A percentile compares a stretch with the other conserved stretches of the same genome.
Conservation (phyloP, 2,888 invertebrate species). For the Cancer borealis region DNA sequence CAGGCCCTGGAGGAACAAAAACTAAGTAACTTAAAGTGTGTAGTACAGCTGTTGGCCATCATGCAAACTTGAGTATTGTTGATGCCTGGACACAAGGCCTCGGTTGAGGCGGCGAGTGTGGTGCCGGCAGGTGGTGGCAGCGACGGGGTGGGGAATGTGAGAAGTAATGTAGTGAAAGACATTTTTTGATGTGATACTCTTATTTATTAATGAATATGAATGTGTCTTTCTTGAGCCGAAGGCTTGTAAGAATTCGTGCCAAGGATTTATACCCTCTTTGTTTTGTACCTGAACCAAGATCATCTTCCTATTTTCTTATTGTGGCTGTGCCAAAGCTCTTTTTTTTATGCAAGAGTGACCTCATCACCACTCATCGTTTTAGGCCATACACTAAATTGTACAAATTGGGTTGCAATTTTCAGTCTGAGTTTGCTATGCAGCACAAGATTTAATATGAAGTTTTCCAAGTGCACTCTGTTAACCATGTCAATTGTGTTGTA, state of each 20-base stretch:
- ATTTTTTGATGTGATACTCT: slow-evolving; percentile 75
- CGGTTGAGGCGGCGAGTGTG: background rate
- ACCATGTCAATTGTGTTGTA: background rate
- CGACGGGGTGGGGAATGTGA: slow-evolving; percentile 68
- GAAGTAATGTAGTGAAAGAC: slow-evolving; percentile 76
- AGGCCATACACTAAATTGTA: background rate
- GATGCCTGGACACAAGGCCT: background rate
- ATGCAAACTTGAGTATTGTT: background rate
- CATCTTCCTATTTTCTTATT: slow-evolving; percentile 69
- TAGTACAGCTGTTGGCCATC: background rate
- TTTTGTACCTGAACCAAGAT: slow-evolving; percentile 74
- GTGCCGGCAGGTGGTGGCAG: background rate
- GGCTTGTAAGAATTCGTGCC: slow-evolving; percentile 75
- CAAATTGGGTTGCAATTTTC: background rate
- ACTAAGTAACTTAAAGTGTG: background rate
- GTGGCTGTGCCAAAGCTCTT: slow-evolving; percentile 71
- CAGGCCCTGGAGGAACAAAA: slow-evolving; percentile 21
- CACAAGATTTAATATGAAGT: background rate
- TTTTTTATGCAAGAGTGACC: slow-evolving; percentile 53
- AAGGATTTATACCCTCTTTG: slow-evolving; percentile 71
- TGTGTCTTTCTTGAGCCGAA: slow-evolving; percentile 76
- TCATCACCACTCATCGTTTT: slow-evolving; percentile 59
- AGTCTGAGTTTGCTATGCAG: background rate
- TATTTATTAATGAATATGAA: slow-evolving; percentile 74
- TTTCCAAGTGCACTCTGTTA: background rate